A percentile compares a stretch with the other conserved stretches of the same genome.
Conservation (phyloP, 2,797 vertebrate species). For the Masticophis lateralis region DNA sequence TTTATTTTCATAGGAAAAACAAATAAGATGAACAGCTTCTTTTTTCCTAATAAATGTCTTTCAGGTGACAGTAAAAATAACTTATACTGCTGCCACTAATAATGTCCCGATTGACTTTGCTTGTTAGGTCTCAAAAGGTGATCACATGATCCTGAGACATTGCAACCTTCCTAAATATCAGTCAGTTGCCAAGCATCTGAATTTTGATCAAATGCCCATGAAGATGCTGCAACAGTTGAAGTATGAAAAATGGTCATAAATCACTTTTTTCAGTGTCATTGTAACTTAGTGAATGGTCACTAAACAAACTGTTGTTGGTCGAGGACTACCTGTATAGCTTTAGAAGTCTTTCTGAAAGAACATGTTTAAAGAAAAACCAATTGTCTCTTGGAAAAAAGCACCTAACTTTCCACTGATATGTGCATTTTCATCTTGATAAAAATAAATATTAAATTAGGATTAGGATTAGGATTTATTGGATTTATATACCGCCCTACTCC, state of each 20-base stretch:
- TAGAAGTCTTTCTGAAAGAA: neutral
- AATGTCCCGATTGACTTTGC: neutral
- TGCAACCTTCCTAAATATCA: neutral
- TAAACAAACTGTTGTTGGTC: neutral
- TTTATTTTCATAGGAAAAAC: slow-evolving; percentile 23
- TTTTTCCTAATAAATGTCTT: neutral
- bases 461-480: too few species aligned
- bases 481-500: too few species aligned
- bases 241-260: neutral
- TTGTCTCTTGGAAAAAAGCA: too few species aligned
- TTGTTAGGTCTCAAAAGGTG: neutral
- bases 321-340: neutral
- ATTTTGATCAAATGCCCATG: neutral
- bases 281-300: neutral
- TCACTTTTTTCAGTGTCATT: neutral
- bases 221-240: neutral
- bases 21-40: neutral
- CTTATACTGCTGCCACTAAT: neutral
- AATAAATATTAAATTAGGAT: neutral
- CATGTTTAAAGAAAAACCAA: neutral
- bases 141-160: neutral
- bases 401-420: neutral
- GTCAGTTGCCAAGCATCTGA: neutral
- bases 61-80: neutral
- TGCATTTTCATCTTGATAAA: neutral